Percentiles rank a stretch among this genome's conserved stretches.
These are phyloP conservation scores for Capitulum mitella DNA, from an alignment of 2,888 invertebrate species.

Conservation along the genomic window DNA sequence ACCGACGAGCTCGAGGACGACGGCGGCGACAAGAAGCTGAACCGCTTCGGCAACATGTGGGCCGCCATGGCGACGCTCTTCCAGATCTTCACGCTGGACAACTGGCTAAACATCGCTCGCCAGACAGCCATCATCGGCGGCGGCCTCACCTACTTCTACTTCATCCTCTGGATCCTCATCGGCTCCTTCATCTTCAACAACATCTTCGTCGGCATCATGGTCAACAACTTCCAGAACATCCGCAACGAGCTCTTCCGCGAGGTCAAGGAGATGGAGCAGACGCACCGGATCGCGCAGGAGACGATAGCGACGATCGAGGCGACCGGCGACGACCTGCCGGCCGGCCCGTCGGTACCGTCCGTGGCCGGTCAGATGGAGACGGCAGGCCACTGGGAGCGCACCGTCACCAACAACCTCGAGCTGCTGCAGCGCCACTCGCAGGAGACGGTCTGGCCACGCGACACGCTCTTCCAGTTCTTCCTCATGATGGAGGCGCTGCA, in stretches of 20 bases:
- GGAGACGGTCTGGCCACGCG: neutral
- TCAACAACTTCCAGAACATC: constrained; percentile 37
- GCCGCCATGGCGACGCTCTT: constrained; percentile 36
- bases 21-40: neutral
- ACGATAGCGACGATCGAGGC: neutral
- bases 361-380: neutral
- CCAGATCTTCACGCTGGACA: constrained; percentile 38
- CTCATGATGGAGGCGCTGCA: neutral
- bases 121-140: constrained; percentile 31
- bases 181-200: constrained; percentile 38
- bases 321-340: neutral
- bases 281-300: neutral
- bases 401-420: neutral
- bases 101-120: constrained; percentile 35
- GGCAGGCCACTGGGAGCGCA: neutral
- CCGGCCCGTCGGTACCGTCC: neutral
- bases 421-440: neutral
- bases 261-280: constrained; percentile 8
- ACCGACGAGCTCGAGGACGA: neutral
- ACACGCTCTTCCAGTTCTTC: constrained; percentile 7
- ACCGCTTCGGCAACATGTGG: constrained; percentile 32
- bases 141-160: constrained; percentile 31
- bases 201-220: constrained; percentile 38
- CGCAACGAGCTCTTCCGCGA: constrained; percentile 26
- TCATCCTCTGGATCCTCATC: constrained; percentile 37